phyloP scores from a whole-genome alignment of 2,113 vertebrate genomes.

The Planiliza haematocheilus region DNA sequence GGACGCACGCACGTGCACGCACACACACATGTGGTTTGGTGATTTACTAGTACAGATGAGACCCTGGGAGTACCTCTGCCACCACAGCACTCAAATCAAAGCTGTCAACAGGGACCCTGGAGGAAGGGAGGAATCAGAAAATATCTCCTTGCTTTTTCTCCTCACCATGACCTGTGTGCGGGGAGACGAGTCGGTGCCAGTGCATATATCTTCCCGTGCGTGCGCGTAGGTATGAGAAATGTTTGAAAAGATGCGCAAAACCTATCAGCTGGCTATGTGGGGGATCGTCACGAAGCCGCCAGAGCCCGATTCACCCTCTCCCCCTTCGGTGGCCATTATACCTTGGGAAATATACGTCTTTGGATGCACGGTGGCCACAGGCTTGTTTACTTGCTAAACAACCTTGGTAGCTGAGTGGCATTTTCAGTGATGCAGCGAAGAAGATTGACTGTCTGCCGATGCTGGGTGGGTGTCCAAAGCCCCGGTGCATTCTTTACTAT shows the following conservation, averaged over 20 bases:
- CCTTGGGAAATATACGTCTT: slow-evolving; percentile 67
- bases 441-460: slow-evolving; percentile 73
- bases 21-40: slow-evolving; percentile 40
- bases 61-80: slow-evolving; percentile 71
- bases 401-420: slow-evolving; percentile 68
- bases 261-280: slow-evolving; percentile 61
- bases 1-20: slow-evolving; percentile 30
- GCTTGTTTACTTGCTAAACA: slow-evolving; percentile 80
- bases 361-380: slow-evolving; percentile 59
- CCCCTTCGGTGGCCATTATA: slow-evolving; percentile 66
- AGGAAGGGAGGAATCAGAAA: slow-evolving; percentile 76
- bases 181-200: slow-evolving; percentile 40
- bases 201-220: slow-evolving; percentile 26
- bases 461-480: slow-evolving; percentile 61
- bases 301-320: slow-evolving; percentile 60
- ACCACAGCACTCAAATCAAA: slow-evolving; percentile 78
- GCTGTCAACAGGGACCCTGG: slow-evolving; percentile 76
- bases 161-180: slow-evolving; percentile 64
- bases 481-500: slow-evolving; percentile 59
- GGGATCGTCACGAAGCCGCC: slow-evolving; percentile 46
- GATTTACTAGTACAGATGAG: slow-evolving; percentile 76
- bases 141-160: slow-evolving; percentile 66
- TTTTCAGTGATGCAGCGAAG: slow-evolving; percentile 66
- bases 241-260: slow-evolving; percentile 58
- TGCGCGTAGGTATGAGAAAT: slow-evolving; percentile 38